Conservation (phyloP, 2,797 vertebrate genomes). For the Sandelia bainsii region DNA sequence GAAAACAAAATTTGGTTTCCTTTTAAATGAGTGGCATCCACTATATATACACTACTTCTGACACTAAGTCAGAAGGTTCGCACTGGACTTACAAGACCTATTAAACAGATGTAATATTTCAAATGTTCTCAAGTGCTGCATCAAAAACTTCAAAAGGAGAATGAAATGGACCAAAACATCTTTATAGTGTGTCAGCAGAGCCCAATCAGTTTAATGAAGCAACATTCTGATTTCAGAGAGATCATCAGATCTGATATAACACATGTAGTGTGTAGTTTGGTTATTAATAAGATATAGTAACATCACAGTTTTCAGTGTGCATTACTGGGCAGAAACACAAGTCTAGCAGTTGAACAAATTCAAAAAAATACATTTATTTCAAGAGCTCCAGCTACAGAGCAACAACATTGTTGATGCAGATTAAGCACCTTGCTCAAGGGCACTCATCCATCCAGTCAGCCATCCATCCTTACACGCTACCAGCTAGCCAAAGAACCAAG, state of each 20-base stretch:
- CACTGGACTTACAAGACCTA: too few relatives aligned
- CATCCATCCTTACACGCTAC: conserved; percentile 42
- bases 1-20: too few relatives aligned
- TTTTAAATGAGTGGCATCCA: too few relatives aligned
- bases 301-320: not conserved
- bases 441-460: conserved; percentile 50
- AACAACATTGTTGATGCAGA: conserved; percentile 36
- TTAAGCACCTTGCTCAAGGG: conserved; percentile 67
- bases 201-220: not conserved
- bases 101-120: too few relatives aligned
- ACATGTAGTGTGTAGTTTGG: not conserved
- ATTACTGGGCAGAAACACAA: not conserved
- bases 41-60: too few relatives aligned
- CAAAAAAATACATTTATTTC: conserved; percentile 7
- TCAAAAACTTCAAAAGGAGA: too few relatives aligned
- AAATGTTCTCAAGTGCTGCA: too few relatives aligned
- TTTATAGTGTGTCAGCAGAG: not conserved
- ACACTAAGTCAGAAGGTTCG: too few relatives aligned
- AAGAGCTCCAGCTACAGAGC: conserved; percentile 18
- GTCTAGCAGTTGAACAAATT: not conserved
- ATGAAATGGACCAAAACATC: too few relatives aligned
- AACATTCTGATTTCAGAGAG: not conserved
- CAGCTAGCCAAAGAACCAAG: conserved; percentile 60
- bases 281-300: not conserved
- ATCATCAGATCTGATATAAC: not conserved